Base-by-base conservation (phyloP, 53 echinoderm and acorn worm species). In the Echinarachnius parma region DNA sequence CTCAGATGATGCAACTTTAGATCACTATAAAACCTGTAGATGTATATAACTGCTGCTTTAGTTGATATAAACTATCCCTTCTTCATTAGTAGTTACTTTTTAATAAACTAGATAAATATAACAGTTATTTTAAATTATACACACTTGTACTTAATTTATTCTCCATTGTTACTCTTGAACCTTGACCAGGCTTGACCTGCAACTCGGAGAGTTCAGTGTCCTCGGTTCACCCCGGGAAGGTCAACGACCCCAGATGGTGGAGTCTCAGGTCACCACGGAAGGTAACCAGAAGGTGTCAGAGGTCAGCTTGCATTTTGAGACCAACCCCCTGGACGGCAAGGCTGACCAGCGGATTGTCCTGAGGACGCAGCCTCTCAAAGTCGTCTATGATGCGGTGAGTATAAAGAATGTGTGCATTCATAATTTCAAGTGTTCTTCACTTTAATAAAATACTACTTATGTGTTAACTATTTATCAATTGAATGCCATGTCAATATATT, bases 381-480 rank as follows among this genome's bases (percentile, higher is more conserved):
- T 98, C 57, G 85, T 88, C 44, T 98, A 91, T 34, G 98, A 96
- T 91, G 87, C 96, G 5, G 91, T 96, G 64, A 82, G 88, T 95
- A 9, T 1, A 39, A 11, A n/a, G n/a, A n/a, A n/a, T n/a, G n/a
- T n/a, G n/a, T n/a, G n/a, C n/a, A n/a, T n/a, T n/a, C n/a, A n/a
- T n/a, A n/a, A n/a, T n/a, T n/a, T n/a, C n/a, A n/a, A n/a, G n/a
- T n/a, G n/a, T n/a, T n/a, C n/a, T n/a, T n/a, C n/a, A n/a, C n/a
- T n/a, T n/a, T n/a, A n/a, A n/a, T n/a, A n/a, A n/a, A n/a, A n/a
- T n/a, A n/a, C n/a, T n/a, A n/a, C n/a, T n/a, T n/a, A n/a, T n/a
- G n/a, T n/a, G n/a, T n/a, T n/a, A n/a, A n/a, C n/a, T n/a, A n/a
- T n/a, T n/a, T n/a, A n/a, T n/a, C n/a, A n/a, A n/a, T n/a, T n/a